Evolutionary conservation across 2,797 vertebrate genomes (phyloP).

Genomic region (Crax fasciolata): DNA sequence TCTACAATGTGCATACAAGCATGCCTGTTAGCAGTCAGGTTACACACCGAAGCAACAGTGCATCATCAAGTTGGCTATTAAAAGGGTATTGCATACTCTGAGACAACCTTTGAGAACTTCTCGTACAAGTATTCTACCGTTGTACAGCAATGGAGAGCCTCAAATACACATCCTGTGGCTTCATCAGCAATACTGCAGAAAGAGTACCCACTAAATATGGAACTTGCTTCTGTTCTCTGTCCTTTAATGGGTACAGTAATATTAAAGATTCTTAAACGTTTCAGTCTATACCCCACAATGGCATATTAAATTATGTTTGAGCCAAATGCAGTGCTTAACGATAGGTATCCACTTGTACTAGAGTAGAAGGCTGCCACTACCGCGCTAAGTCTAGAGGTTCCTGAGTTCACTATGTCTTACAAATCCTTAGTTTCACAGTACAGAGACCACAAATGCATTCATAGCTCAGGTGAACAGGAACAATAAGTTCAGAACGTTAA

Average conservation of each 20-base stretch:
- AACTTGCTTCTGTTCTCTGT: not conserved
- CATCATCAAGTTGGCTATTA: not conserved
- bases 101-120: not conserved
- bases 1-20: rapidly evolving
- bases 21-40: not conserved
- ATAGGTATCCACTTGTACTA: not conserved
- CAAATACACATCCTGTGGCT: not conserved
- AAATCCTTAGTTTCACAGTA: constrained; percentile 71
- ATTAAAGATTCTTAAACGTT: not conserved
- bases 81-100: not conserved
- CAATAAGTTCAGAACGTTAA: constrained; percentile 20
- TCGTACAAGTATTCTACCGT: not conserved
- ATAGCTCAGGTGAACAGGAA: constrained; percentile 45
- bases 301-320: not conserved
- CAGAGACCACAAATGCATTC: constrained; percentile 59
- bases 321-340: not conserved
- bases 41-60: not conserved
- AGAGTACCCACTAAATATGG: not conserved
- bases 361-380: constrained; percentile 24
- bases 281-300: not conserved
- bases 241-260: not conserved
- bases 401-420: constrained; percentile 67
- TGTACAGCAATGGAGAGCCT: not conserved
- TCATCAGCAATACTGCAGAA: not conserved
- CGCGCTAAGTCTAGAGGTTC: constrained; percentile 32